Base-by-base conservation (phyloP, 2,113 vertebrate species). In the Xiphias gladius region DNA sequence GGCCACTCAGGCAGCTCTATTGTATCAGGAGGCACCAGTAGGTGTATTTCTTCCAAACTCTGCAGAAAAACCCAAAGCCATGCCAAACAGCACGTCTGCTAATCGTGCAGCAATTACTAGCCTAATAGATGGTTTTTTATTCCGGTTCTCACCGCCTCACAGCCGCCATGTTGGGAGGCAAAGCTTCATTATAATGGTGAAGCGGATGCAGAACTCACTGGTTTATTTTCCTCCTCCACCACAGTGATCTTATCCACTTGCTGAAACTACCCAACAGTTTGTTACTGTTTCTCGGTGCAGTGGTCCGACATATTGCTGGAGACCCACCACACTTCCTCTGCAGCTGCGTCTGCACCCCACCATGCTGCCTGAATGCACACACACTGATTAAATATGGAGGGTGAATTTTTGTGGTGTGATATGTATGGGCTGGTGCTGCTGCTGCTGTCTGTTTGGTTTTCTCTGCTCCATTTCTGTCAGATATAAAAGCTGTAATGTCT, bases 1-100 rank as follows among this genome's bases (percentile, higher is more conserved):
- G 94, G 94, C 90, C 91, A 84, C 88, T 89, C 85, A 94, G 90
- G 90, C 93, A 90, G 93, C 89, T 95, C 93, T 96, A 95, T 96
- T 95, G 95, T 96, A 96, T 96, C 95, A 96, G 94, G 94, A 94
- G 88, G 90, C 90, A 93, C 91, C 95, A 96, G 95, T 93, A 93
- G 94, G 94, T 94, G 92, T 91, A 78, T 92, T 95, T 91, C 92
- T 94, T 95, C 95, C 95, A 95, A 95, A 94, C 88, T 94, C 89
- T 79, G 90, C 86, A 84, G 91, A 93, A 93, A 91, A 88, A 85
- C 81, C 72, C 28, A 41, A 73, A 88, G 86, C 91, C 81, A 84
- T 95, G 95, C 95, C 95, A 96, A 95, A 82, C 89, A 75, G 90
- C 89, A 87, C 91, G 93, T 95, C 95, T 95, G 95, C 95, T 96